These are phyloP conservation scores for Datnioides undecimradiatus DNA, from an alignment of 2,113 vertebrate genomes.

Conservation along the genomic window DNA sequence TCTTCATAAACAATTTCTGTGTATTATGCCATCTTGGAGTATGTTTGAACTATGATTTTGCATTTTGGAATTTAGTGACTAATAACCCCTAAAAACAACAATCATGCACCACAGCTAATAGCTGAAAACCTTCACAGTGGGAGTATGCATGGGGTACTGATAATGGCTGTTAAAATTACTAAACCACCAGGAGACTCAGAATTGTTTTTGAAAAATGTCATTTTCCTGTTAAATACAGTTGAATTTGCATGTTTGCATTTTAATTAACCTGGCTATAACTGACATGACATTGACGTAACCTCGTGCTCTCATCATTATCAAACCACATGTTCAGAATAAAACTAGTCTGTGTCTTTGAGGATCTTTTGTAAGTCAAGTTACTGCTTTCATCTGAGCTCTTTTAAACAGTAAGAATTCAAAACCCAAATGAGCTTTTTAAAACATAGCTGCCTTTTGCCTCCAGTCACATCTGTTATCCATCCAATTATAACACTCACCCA, in stretches of 20 bases:
- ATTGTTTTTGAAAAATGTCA: neutral
- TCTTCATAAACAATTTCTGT: neutral
- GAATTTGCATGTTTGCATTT: neutral
- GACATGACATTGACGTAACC: neutral
- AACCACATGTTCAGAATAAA: constrained; percentile 10
- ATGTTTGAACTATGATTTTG: neutral
- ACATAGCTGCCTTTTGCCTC: constrained; percentile 37
- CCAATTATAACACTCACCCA: constrained; percentile 65
- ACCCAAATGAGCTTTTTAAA: constrained; percentile 41
- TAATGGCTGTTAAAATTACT: constrained; percentile 22
- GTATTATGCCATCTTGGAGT: neutral
- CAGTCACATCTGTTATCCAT: constrained; percentile 57
- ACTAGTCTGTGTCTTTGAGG: neutral
- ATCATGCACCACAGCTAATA: constrained; percentile 21
- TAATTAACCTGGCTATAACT: neutral
- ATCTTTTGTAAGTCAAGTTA: constrained; percentile 20
- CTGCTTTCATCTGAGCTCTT: constrained; percentile 22
- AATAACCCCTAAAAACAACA: constrained; percentile 41
- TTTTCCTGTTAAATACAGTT: neutral
- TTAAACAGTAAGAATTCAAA: constrained; percentile 29
- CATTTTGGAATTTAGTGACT: constrained; percentile 25
- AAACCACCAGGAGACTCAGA: neutral
- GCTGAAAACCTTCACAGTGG: neutral
- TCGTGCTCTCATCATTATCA: neutral
- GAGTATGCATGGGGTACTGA: constrained; percentile 1